phyloP scores from a whole-genome alignment of 2,888 invertebrate species.

The Lycaena phlaeas region DNA sequence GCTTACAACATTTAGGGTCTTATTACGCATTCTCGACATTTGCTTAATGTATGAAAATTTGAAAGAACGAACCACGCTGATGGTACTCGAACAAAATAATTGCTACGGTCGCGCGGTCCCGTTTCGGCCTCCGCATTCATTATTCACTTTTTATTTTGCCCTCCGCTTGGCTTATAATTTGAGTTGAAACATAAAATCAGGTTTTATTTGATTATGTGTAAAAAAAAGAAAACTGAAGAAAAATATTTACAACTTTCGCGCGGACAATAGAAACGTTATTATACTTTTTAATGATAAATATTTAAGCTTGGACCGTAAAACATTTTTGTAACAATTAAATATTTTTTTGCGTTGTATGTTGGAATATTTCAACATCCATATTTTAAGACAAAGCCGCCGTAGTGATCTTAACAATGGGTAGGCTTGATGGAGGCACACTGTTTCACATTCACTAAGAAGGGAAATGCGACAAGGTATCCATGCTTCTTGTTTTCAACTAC shows the following conservation, averaged over 20 bases:
- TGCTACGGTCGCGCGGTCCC: conserved; percentile 67
- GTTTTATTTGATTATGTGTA: conserved; percentile 68
- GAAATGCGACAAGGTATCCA: conserved; percentile 51
- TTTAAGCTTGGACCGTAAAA: background rate
- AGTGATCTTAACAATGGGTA: conserved; percentile 58
- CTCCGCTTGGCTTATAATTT: conserved; percentile 70
- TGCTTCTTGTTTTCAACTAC: conserved; percentile 62
- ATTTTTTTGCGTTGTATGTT: conserved; percentile 13
- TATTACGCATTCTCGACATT: conserved; percentile 70
- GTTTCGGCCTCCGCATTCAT: conserved; percentile 68
- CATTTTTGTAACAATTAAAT: conserved; percentile 11
- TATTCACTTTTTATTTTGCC: conserved; percentile 71
- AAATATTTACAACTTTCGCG: conserved; percentile 11
- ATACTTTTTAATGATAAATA: conserved; percentile 3
- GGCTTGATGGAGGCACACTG: conserved; percentile 48
- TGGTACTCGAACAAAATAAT: conserved; percentile 72
- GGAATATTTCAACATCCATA: conserved; percentile 17
- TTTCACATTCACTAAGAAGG: conserved; percentile 60
- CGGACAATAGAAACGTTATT: conserved; percentile 10
- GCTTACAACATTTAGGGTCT: conserved; percentile 62
- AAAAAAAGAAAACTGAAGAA: conserved; percentile 53
- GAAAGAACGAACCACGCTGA: conserved; percentile 70
- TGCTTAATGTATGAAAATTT: conserved; percentile 71
- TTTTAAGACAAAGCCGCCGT: conserved; percentile 43
- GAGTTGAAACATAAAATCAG: conserved; percentile 72